A percentile compares a stretch with the other conserved stretches of the same genome.
Evolutionary conservation across 2,888 invertebrate species (phyloP).

Genomic region (Sinelater perroti): DNA sequence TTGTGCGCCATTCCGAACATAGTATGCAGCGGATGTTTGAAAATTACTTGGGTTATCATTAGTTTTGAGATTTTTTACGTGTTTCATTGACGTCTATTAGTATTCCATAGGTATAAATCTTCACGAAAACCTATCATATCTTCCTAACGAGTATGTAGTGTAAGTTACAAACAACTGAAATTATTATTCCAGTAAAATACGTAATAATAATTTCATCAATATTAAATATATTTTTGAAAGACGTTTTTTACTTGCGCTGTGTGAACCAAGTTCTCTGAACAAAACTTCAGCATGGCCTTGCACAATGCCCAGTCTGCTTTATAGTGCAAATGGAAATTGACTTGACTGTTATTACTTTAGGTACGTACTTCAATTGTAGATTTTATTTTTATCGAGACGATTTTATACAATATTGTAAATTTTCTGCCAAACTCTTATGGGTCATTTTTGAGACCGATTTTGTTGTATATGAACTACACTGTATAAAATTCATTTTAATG

Average conservation of each 20-base stretch:
- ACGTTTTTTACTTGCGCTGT: constrained; percentile 5
- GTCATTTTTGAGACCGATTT: constrained; percentile 25
- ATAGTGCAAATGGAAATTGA: constrained; percentile 20
- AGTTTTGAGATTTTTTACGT: constrained; percentile 22
- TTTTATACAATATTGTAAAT: constrained; percentile 26
- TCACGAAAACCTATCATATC: constrained; percentile 17
- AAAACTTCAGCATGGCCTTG: constrained; percentile 7
- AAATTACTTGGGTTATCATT: constrained; percentile 28
- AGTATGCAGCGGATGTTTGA: constrained; percentile 50
- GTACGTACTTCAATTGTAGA: constrained; percentile 26
- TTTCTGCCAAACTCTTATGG: constrained; percentile 22
- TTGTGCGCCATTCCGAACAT: constrained; percentile 20
- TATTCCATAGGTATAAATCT: constrained; percentile 9
- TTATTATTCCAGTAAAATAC: constrained; percentile 21
- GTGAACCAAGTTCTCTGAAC: constrained; percentile 7
- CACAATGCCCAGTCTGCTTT: constrained; percentile 22
- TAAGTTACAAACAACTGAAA: constrained; percentile 20
- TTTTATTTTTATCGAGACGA: constrained; percentile 30
- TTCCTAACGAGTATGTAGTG: constrained; percentile 12
- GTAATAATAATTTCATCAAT: constrained; percentile 22
- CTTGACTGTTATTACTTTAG: constrained; percentile 30
- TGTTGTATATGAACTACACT: constrained; percentile 21
- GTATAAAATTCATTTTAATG: constrained; percentile 20
- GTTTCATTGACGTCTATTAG: constrained; percentile 14
- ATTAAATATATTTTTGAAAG: constrained; percentile 26